Conservation (phyloP, 2,113 vertebrate genomes). For the Corydoras sp. region DNA sequence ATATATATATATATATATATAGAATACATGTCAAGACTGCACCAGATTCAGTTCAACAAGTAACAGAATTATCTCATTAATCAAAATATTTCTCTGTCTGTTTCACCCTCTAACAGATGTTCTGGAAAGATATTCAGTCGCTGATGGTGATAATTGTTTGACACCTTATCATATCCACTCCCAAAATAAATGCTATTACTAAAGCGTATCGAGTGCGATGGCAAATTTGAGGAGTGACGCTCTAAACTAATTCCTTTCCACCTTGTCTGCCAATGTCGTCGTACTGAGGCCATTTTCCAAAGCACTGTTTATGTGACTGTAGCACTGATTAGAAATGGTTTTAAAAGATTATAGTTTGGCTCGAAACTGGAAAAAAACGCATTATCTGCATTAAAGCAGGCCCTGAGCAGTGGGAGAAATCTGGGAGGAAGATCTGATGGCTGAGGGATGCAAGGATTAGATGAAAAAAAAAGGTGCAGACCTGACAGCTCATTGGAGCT, state of each 20-base stretch:
- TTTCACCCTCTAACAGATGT: constrained; percentile 30
- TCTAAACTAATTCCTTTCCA: constrained; percentile 8
- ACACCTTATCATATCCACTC: constrained; percentile 33
- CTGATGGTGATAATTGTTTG: constrained; percentile 35
- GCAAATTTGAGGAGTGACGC: constrained; percentile 13
- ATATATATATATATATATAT: too few relatives aligned
- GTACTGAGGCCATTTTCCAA: constrained; percentile 39
- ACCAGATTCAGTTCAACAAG: neutral
- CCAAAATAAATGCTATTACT: constrained; percentile 27
- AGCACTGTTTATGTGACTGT: constrained; percentile 44
- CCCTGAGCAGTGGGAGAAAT: constrained; percentile 52
- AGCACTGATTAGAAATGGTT: constrained; percentile 57
- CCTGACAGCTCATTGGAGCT: constrained; percentile 58
- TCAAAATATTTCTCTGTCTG: neutral
- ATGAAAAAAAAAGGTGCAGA: constrained; percentile 43
- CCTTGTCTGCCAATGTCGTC: constrained; percentile 9
- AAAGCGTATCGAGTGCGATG: constrained; percentile 19
- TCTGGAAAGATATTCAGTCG: constrained; percentile 24
- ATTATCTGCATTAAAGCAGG: constrained; percentile 60
- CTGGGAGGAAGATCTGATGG: constrained; percentile 55
- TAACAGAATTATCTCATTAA: neutral
- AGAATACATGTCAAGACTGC: neutral
- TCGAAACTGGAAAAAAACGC: constrained; percentile 44
- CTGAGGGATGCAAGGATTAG: constrained; percentile 55
- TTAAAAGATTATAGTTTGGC: constrained; percentile 53